These are phyloP conservation scores for Actinia equina DNA, from an alignment of 64 coral and sea anemone genomes.

Conservation along the genomic window DNA sequence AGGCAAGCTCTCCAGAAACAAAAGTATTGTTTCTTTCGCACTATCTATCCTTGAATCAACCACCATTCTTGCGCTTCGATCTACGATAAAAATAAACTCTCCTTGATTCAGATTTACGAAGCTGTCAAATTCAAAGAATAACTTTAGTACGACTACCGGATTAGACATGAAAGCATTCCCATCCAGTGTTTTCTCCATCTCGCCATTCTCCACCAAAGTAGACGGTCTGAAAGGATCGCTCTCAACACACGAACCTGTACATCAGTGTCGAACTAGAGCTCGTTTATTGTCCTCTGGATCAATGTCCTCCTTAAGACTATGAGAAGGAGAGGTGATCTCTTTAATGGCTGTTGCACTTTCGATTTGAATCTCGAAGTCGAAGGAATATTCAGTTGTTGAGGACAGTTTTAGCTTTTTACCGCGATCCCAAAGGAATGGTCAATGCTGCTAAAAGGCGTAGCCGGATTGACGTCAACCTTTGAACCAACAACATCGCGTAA, in stretches of 20 bases:
- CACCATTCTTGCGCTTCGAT: constrained; percentile 86
- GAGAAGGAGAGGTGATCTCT: constrained; percentile 27
- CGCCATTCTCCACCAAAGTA: constrained; percentile 62
- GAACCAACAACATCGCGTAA: too few species aligned
- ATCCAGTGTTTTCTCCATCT: constrained; percentile 8
- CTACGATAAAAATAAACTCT: constrained; percentile 87
- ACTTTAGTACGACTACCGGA: constrained; percentile 77
- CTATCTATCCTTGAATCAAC: constrained; percentile 29
- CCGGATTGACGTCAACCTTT: too few species aligned
- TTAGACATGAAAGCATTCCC: constrained; percentile 47
- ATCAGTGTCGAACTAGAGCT: constrained; percentile 49
- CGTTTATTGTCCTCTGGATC: constrained; percentile 24
- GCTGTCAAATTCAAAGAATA: constrained; percentile 75
- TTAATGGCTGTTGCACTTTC: constrained; percentile 28
- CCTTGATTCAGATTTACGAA: constrained; percentile 18
- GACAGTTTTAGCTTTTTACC: too few species aligned
- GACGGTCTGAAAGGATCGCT: constrained; percentile 55
- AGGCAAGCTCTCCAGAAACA: constrained; percentile 84
- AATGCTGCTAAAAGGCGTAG: too few species aligned
- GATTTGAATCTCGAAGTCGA: constrained; percentile 66
- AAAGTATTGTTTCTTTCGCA: constrained; percentile 65
- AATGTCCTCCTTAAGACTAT: constrained; percentile 34
- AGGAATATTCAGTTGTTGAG: constrained; percentile 15
- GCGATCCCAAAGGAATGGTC: too few species aligned
- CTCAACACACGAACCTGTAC: constrained; percentile 51